phyloP scores from a whole-genome alignment of 2,888 invertebrate genomes.

The Epirrita christyi region DNA sequence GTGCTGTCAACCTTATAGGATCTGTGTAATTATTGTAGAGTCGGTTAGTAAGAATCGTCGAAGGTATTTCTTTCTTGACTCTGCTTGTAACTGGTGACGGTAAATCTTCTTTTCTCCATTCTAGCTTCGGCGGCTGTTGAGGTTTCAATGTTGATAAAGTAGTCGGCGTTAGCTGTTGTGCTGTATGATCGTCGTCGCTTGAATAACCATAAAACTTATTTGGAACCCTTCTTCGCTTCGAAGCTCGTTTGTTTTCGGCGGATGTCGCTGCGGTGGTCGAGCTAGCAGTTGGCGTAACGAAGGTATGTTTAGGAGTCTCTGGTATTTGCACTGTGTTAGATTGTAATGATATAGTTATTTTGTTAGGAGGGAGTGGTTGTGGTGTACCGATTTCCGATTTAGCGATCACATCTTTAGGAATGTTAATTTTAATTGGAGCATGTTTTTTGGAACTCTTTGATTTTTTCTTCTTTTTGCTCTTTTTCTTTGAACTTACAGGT shows the following conservation, averaged over 20 bases:
- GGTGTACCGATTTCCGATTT: constrained; percentile 60
- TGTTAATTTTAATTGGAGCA: constrained; percentile 85
- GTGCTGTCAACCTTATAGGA: constrained; percentile 79
- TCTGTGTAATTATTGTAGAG: constrained; percentile 72
- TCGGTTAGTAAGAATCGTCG: constrained; percentile 67
- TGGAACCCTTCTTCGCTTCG: constrained; percentile 92
- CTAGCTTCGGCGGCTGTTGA: constrained; percentile 86
- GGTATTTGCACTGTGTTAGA: constrained; percentile 80
- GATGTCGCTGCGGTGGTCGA: constrained; percentile 53
- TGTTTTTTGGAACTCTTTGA: constrained; percentile 75
- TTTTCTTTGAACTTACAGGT: constrained; percentile 85
- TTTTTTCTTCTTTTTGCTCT: constrained; percentile 87
- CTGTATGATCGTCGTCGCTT: constrained; percentile 89
- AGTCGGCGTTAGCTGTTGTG: constrained; percentile 56
- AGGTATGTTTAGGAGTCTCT: constrained; percentile 55
- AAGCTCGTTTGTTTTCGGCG: constrained; percentile 88
- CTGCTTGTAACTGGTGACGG: constrained; percentile 84
- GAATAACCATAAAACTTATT: constrained; percentile 95
- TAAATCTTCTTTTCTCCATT: constrained; percentile 90
- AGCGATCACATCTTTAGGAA: constrained; percentile 80
- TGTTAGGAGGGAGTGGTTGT: constrained; percentile 64
- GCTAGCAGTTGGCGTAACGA: constrained; percentile 39
- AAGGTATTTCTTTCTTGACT: constrained; percentile 76
- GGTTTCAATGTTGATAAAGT: constrained; percentile 80
- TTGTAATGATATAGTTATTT: constrained; percentile 80